Evolutionary conservation across 2,888 invertebrate species (phyloP).

Genomic region (Eudasyphora cyanicolor): DNA sequence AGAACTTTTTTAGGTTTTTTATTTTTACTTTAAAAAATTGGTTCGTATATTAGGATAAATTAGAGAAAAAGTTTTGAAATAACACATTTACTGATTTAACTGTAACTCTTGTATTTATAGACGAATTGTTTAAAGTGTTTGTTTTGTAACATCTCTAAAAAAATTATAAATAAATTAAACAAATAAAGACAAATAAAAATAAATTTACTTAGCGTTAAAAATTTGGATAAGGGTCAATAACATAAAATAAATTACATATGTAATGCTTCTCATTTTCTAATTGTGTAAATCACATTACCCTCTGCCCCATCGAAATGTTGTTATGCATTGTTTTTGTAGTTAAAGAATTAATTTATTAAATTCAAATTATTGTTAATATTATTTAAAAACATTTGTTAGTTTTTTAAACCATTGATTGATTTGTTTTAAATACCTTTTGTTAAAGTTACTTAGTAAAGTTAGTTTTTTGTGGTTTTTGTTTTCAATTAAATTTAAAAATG

Average conservation of each 20-base stretch:
- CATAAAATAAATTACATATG: conserved; percentile 53
- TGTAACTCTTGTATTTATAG: too few relatives aligned
- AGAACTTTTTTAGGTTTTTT: too few relatives aligned
- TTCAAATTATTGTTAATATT: conserved; percentile 1
- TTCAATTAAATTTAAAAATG: not conserved
- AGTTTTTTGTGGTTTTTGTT: not conserved
- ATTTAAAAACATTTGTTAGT: not conserved
- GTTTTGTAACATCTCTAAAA: too few relatives aligned
- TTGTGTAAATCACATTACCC: conserved; percentile 69
- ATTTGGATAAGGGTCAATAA: too few relatives aligned
- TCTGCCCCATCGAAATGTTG: conserved; percentile 72
- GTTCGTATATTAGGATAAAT: too few relatives aligned
- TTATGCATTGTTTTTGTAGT: conserved; percentile 18
- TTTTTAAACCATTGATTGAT: not conserved
- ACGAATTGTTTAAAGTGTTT: too few relatives aligned
- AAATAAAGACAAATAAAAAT: too few relatives aligned
- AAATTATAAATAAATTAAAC: too few relatives aligned
- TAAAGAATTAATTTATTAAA: not conserved
- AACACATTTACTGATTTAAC: too few relatives aligned
- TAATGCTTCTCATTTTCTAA: not conserved
- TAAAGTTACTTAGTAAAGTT: not conserved
- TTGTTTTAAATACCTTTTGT: conserved; percentile 30
- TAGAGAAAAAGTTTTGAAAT: too few relatives aligned
- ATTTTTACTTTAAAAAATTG: too few relatives aligned
- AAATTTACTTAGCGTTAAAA: too few relatives aligned